Conservation (phyloP, 2,888 invertebrate genomes). For the Ennomos quercinarius region DNA sequence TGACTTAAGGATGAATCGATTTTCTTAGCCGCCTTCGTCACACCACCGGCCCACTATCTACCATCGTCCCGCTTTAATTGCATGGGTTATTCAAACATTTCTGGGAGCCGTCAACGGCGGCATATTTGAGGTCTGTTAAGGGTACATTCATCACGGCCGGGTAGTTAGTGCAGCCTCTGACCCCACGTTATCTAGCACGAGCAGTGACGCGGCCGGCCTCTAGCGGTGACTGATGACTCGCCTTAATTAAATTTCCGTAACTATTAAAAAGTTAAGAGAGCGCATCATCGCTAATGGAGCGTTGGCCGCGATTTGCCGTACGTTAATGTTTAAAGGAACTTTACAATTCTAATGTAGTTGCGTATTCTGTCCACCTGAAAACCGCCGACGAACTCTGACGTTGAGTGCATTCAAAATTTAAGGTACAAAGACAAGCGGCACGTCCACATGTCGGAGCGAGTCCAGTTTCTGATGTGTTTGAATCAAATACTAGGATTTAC, state of each 20-base stretch:
- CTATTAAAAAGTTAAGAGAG: slow-evolving; percentile 54
- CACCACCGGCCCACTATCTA: slow-evolving; percentile 45
- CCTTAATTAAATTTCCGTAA: slow-evolving; percentile 81
- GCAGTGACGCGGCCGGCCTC: slow-evolving; percentile 71
- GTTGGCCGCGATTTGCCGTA: slow-evolving; percentile 53
- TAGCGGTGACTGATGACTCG: slow-evolving; percentile 80
- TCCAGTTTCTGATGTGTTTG: slow-evolving; percentile 52
- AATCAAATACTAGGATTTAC: slow-evolving; percentile 61
- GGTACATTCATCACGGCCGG: slow-evolving; percentile 78
- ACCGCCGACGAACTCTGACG: slow-evolving; percentile 66
- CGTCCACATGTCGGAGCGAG: slow-evolving; percentile 62
- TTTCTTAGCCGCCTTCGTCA: slow-evolving; percentile 60
- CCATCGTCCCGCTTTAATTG: slow-evolving; percentile 65
- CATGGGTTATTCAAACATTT: slow-evolving; percentile 76
- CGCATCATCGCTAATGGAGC: slow-evolving; percentile 51
- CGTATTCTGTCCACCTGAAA: slow-evolving; percentile 68
- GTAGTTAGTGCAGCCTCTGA: slow-evolving; percentile 75
- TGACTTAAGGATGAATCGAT: slow-evolving; percentile 67
- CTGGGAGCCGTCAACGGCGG: slow-evolving; percentile 67
- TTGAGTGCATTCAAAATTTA: slow-evolving; percentile 71
- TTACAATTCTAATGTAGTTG: slow-evolving; percentile 66
- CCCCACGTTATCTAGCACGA: slow-evolving; percentile 79
- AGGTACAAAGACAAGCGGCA: slow-evolving; percentile 65
- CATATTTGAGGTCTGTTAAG: slow-evolving; percentile 80
- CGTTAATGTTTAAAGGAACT: slow-evolving; percentile 56